Base-by-base conservation (phyloP, 2,113 vertebrate species). In the Poeciliopsis occidentalis region DNA sequence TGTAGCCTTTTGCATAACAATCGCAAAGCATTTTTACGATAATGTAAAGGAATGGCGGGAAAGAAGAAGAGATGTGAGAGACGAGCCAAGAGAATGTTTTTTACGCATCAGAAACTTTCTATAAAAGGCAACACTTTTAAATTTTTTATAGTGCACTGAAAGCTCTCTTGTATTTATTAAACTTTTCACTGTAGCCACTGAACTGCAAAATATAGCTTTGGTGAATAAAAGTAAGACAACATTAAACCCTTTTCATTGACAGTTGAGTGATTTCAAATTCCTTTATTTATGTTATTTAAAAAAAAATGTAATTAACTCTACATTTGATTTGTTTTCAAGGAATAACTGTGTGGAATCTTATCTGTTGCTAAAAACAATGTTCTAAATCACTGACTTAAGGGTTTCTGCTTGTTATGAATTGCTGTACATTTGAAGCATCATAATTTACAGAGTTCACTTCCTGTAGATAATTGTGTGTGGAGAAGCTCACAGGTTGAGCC, bases 141-240 rank as follows among this genome's bases (percentile, higher is more conserved):
- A 64, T 63, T 17, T 63, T 63, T 63, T 29, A 64, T 31, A 32
- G 15, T 22, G 29, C 62, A 22, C 47, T 26, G 64, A 85, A 82
- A 75, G 62, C 17, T 1, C 66, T 83, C 64, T 82, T 88, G 75
- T 79, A 82, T 79, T 67, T 84, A 80, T 79, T 80, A 47, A 83
- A 54, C 68, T 67, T 79, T 64, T 67, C 64, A 69, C 81, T 88
- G 79, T 81, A 84, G 84, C 86, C 88, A 78, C 66, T 26, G 17
- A 63, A n/a, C 37, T 78, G 60, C 54, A 82, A 80, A 64, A 17
- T 26, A 62, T 27, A 24, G 22, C 51, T 54, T 24, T 54, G 51
- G 51, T 24, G 5, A 54, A 54, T 54, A 54, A 54, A 54, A 54
- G 7, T 24, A 24, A 54, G 22, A 54, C 7, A 8, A 22, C 51